Evolutionary conservation across 1,140 invertebrate genomes (phyloP).

Genomic region (Schlechtendalia chinensis): DNA sequence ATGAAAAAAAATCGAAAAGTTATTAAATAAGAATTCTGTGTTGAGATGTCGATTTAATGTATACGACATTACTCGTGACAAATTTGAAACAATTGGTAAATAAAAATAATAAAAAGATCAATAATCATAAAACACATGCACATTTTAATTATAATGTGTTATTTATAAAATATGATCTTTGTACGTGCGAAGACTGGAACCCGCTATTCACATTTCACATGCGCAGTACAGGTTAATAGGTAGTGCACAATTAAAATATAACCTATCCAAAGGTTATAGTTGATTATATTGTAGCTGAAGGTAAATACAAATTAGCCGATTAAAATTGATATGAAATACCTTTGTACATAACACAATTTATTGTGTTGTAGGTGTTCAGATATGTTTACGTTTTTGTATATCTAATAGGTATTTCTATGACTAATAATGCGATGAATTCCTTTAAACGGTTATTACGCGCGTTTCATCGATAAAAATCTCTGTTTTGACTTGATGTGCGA

Average conservation of each 20-base stretch:
- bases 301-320: slow-evolving; percentile 26
- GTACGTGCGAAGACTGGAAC: not conserved
- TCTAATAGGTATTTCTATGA: not conserved
- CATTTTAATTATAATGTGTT: not conserved
- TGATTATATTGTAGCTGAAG: slow-evolving; percentile 24
- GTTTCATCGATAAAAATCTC: not conserved
- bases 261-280: slow-evolving; percentile 35
- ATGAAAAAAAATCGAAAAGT: not conserved
- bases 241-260: slow-evolving; percentile 5
- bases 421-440: not conserved
- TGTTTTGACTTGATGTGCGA: too few relatives aligned
- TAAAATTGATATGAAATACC: slow-evolving; percentile 8
- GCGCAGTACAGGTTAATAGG: slow-evolving; percentile 36
- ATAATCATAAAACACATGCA: too few relatives aligned
- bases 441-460: not conserved
- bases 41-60: not conserved
- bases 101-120: not conserved
- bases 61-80: not conserved
- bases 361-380: not conserved
- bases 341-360: slow-evolving; percentile 18
- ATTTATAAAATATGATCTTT: not conserved
- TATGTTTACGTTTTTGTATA: too few relatives aligned
- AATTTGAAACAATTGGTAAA: not conserved
- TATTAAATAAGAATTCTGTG: not conserved
- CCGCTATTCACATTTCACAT: slow-evolving; percentile 4